phyloP scores from a whole-genome alignment of 1,140 invertebrate species.

The Drosophila repletoides region DNA sequence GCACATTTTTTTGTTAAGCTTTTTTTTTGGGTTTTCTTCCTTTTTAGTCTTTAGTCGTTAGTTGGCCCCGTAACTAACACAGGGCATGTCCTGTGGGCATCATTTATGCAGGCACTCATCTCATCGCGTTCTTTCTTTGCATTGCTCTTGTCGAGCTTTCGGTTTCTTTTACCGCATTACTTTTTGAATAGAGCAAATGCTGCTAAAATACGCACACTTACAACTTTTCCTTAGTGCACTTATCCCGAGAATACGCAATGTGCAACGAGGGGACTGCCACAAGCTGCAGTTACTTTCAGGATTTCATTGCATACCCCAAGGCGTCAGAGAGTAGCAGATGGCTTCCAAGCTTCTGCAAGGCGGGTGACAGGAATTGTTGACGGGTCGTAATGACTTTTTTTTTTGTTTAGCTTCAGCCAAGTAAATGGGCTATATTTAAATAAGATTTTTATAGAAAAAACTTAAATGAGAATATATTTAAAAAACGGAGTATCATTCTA shows the following conservation, averaged over 20 bases:
- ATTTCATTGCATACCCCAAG: not conserved
- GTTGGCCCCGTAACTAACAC: not conserved
- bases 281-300: not conserved
- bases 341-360: not conserved
- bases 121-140: conserved; percentile 27
- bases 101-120: conserved; percentile 49
- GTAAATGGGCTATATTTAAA: too few relatives aligned
- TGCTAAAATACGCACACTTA: conserved; percentile 28
- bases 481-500: too few relatives aligned
- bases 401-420: too few relatives aligned
- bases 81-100: conserved; percentile 51
- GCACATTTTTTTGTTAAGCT: conserved; percentile 21
- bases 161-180: conserved; percentile 53
- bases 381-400: not conserved
- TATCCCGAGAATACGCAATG: conserved; percentile 12
- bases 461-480: too few relatives aligned
- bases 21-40: too few relatives aligned
- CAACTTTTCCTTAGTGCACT: conserved; percentile 10
- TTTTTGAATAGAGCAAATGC: conserved; percentile 69
- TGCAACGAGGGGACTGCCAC: conserved; percentile 23
- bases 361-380: not conserved
- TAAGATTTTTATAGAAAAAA: too few relatives aligned
- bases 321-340: not conserved
- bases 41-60: not conserved
- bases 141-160: conserved; percentile 26